These are phyloP conservation scores for Myopa tessellatipennis DNA, from an alignment of 2,888 invertebrate species.

Conservation along the genomic window DNA sequence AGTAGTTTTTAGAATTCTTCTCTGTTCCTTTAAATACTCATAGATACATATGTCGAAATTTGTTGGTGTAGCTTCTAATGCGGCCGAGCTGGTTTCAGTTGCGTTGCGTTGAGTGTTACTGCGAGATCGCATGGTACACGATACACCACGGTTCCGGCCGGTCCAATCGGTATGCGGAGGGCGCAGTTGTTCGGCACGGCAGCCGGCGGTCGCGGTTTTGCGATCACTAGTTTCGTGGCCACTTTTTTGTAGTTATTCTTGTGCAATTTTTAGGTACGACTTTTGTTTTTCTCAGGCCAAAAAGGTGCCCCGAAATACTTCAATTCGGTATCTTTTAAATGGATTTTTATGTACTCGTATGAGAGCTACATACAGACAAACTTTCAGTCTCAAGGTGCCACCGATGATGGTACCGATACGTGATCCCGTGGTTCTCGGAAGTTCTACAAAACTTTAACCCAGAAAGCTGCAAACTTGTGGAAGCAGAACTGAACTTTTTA, in stretches of 20 bases:
- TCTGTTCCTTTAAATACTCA: neutral
- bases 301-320: conserved; percentile 5
- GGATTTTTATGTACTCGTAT: neutral
- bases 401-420: neutral
- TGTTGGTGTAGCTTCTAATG: conserved; percentile 15
- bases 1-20: neutral
- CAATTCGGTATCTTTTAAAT: neutral
- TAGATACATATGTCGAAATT: neutral
- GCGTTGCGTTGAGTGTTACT: no score
- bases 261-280: conserved; percentile 25
- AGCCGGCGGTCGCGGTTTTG: neutral
- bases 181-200: conserved; percentile 5
- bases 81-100: neutral
- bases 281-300: neutral
- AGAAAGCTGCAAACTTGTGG: conserved; percentile 5
- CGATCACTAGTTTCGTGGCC: neutral
- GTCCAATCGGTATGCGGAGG: neutral
- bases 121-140: no score
- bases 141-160: no score
- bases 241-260: conserved; percentile 14
- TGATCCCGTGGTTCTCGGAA: neutral
- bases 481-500: neutral
- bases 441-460: neutral
- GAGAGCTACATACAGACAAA: neutral
- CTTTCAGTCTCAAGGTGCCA: neutral